Conservation (phyloP, 2,888 invertebrate genomes). For the Liposcelis brunnea region DNA sequence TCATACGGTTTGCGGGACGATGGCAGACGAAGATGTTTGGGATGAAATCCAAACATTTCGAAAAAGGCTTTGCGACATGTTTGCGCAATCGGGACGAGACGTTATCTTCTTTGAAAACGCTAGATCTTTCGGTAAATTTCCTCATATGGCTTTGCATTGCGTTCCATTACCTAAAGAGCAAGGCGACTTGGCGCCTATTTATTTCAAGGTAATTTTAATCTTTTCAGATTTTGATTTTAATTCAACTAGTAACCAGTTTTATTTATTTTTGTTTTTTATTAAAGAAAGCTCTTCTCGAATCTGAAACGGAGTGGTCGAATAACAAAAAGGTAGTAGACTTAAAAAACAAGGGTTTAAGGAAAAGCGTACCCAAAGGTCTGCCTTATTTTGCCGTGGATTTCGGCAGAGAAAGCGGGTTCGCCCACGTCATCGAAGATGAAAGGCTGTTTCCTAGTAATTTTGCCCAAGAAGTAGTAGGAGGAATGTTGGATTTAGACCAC, state of each 20-base stretch:
- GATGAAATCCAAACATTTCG: conserved; percentile 64
- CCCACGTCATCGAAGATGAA: conserved; percentile 94
- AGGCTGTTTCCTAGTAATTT: conserved; percentile 70
- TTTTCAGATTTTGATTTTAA: background rate
- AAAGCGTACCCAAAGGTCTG: conserved; percentile 77
- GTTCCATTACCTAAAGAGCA: conserved; percentile 68
- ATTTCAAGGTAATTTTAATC: conserved; percentile 54
- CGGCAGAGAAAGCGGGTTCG: conserved; percentile 79
- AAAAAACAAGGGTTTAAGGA: conserved; percentile 50
- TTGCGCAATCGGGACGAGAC: conserved; percentile 51
- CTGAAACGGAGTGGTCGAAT: conserved; percentile 85
- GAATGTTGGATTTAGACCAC: conserved; percentile 80
- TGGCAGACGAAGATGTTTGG: conserved; percentile 90
- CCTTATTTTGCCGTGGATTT: conserved; percentile 93
- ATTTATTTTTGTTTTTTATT: conserved; percentile 4
- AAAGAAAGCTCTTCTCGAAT: conserved; percentile 83
- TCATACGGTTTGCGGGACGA: conserved; percentile 62
- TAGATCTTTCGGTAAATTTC: conserved; percentile 44
- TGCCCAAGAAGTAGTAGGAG: conserved; percentile 75
- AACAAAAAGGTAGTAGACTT: conserved; percentile 81
- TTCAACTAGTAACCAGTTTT: background rate
- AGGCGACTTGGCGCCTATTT: conserved; percentile 82
- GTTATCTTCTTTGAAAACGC: conserved; percentile 85
- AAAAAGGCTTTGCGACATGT: conserved; percentile 62
- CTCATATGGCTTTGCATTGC: conserved; percentile 80